Conservation (phyloP, 2,797 vertebrate species). For the Sebastiscus tertius region DNA sequence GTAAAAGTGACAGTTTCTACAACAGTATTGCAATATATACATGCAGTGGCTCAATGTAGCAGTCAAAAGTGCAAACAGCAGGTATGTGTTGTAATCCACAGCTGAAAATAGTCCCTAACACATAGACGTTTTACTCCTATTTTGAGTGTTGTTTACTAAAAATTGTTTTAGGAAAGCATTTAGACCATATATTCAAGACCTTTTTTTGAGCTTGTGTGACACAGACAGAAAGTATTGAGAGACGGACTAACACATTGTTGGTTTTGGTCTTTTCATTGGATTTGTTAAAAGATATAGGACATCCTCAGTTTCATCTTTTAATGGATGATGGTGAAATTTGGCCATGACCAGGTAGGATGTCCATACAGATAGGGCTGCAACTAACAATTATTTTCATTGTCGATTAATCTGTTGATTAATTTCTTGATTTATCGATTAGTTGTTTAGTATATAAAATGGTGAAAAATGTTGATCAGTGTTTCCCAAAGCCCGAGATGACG, state of each 20-base stretch:
- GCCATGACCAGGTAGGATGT: not conserved
- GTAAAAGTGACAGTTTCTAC: too few relatives aligned
- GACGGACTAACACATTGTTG: not conserved
- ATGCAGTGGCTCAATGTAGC: too few relatives aligned
- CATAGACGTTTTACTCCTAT: not conserved
- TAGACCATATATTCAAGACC: too few relatives aligned
- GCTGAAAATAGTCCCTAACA: not conserved
- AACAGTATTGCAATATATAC: accelerated
- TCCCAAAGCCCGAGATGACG: too few relatives aligned
- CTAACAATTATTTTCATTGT: too few relatives aligned
- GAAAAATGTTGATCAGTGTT: accelerated
- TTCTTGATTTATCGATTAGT: too few relatives aligned
- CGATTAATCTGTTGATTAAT: too few relatives aligned
- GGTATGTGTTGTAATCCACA: not conserved
- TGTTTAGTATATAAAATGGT: accelerated
- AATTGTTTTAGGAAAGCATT: not conserved
- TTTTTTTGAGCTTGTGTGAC: not conserved
- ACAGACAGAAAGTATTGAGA: not conserved
- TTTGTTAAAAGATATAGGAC: not conserved
- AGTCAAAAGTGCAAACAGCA: too few relatives aligned
- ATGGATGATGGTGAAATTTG: not conserved
- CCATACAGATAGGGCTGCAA: not conserved
- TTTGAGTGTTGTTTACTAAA: not conserved
- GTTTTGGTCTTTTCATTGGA: not conserved
- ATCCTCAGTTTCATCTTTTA: not conserved